Evolutionary conservation across 2,797 vertebrate species (phyloP), one percentile per base, ranked within the genome.

Genomic region (Crocidura indochinensis): DNA sequence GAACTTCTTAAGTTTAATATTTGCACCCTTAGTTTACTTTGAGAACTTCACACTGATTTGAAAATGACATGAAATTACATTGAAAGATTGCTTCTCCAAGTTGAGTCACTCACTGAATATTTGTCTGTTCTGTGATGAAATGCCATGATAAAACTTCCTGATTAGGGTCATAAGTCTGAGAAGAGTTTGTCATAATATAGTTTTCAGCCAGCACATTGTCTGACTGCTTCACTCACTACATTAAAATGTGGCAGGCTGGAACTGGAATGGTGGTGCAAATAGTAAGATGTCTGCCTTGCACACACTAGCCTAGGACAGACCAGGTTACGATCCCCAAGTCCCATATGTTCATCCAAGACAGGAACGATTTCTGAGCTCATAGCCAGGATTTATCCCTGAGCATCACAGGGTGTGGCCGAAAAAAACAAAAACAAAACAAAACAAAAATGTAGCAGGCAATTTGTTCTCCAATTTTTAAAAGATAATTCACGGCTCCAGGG

Each of bases 11-110:
- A 72, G 67, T 94, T 87, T 56, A 51, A 64, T 82, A 77, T 78
- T 84, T 79, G 24, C 1, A 88, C 8, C 24, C 27, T 27, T 79
- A 46, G 84, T 79, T 73, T 86, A 71, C 62, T 87, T 92, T 93
- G 65, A 83, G 73, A 90, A 10, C 19, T 56, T 29, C 62, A 0
- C 27, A 81, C 62, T 84, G 38, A 79, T 91, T 83, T 44, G 80
- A 76, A 91, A 91, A 53, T 29, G 90, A 71, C 53, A 77, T 53
- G 49, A 77, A 64, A 31, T 79, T 15, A 87, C 15, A 81, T 22
- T 76, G 46, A 79, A 26, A 75, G 12, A 65, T 88, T 51, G 22
- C 47, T 69, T 91, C 74, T 77, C 83, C 24, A 76, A 62, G 1
- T 60, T 76, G 38, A 24, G 26, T 88, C 44, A 8, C 9, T 68